Evolutionary conservation across 2,113 vertebrate species (phyloP), one percentile per base, ranked within the genome.

Genomic region (Saccopteryx bilineata): DNA sequence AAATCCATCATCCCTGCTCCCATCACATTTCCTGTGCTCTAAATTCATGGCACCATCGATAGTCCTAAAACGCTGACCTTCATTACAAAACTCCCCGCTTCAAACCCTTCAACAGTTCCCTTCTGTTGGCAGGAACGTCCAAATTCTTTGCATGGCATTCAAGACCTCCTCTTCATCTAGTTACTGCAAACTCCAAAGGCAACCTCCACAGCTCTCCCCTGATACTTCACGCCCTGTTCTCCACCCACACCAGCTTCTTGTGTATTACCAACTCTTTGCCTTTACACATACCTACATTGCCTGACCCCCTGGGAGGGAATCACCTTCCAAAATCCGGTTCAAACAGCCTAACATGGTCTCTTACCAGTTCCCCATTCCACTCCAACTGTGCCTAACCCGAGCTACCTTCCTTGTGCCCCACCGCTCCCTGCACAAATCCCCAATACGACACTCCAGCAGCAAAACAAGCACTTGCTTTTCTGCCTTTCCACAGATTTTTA

Each of bases 11-110:
- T 28, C 63, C 65, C 75, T 76, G 31, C 39, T 65, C 12, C 13
- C 52, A 65, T 15, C 86, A 13, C 56, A 12, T 24, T 61, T 92
- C 54, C 69, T 54, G 31, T 61, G 50, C 28, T 52, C 65, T 69
- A 79, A 79, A 74, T 75, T 80, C 72, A 87, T 17, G n/a, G 50
- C 39, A 84, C 28, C 87, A 50, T 18, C 26, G 39, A 74, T 33
- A 83, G 63, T 60, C 72, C 61, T 50, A 71, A 85, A 91, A 85
- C 9, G 26, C 26, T 86, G 63, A 78, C 81, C 19, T 78, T 78
- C 31, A 82, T 71, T 21, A 60, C 6, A 1, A n/a, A 26, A 82
- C 52, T 56, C 28, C 31, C 39, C 17, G 8, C 56, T 82, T 71
- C 79, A 89, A 76, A 76, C 63, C 48, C 60, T 87, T 87, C 74